Evolutionary conservation across 2,888 invertebrate genomes (phyloP), one percentile per base, ranked within the genome.

Genomic region (Dinocampus coccinellae): DNA sequence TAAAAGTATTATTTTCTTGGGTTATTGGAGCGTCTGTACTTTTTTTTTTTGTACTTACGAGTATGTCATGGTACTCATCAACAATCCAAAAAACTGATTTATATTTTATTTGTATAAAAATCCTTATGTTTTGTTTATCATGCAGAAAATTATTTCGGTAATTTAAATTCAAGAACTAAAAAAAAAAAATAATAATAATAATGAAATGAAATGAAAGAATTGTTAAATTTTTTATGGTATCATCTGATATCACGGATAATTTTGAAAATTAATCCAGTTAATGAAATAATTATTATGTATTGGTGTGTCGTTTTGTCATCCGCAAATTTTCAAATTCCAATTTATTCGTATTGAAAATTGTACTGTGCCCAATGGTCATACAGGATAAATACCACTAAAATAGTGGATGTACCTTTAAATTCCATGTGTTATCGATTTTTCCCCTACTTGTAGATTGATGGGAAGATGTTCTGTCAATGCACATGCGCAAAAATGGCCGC

Each of bases 371-470:
- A 10, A 10, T 29, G n/a, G 16, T 13, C 33, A 57, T 52, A 52
- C 10, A 16, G 22, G 33, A 26, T 13, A 52, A 36, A 57, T 33
- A 65, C 63, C 63, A 58, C 69, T 72, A 16, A 4, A 47, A 47
- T 47, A n/a, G 16, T 20, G 16, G 20, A n/a, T 72, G 66, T 75
- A 70, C 69, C 74, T 75, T 76, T 61, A 72, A 77, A 76, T 78
- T 78, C 72, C 67, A 73, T 70, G 75, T 65, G 72, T 62, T 77
- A 83, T 82, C 81, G 82, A 83, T 83, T 81, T 76, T 76, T 71
- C 77, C n/a, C n/a, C 73, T 20, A 2, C 13, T 10, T 29, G 61
- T 36, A 68, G 58, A 61, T 47, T 53, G 71, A 77, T 79, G 80
- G 77, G 79, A 81, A 22, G 24, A 6, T 55, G 11, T 36, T 33